Evolutionary conservation across 2,888 invertebrate species (phyloP).

Genomic region (Linyphia triangularis): DNA sequence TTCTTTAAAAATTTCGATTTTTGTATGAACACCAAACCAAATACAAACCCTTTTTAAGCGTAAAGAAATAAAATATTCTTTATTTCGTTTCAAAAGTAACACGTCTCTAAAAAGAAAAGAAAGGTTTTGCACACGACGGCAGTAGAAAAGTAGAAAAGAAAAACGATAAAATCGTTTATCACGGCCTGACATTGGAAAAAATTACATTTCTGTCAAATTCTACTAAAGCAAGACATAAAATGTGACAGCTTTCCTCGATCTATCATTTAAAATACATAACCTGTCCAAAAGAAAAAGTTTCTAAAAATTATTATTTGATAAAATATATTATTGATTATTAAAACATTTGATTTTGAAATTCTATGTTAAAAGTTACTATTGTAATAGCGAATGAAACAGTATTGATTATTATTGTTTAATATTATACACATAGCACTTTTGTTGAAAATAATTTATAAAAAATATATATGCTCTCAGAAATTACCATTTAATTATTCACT

Average conservation of each 20-base stretch:
- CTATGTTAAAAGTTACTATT: too few species aligned
- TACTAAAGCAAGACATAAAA: constrained; percentile 43
- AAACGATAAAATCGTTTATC: constrained; percentile 72
- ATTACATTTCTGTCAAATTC: constrained; percentile 61
- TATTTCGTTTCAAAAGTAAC: constrained; percentile 37
- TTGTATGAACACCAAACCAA: constrained; percentile 15
- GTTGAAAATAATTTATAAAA: too few species aligned
- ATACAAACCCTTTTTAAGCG: constrained; percentile 26
- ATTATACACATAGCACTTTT: too few species aligned
- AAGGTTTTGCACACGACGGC: constrained; percentile 15
- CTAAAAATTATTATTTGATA: neutral
- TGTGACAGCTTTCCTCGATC: constrained; percentile 39
- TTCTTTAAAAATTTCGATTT: constrained; percentile 20
- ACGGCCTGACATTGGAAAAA: constrained; percentile 47
- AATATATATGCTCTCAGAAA: too few species aligned
- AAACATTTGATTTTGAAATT: too few species aligned
- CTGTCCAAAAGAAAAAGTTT: neutral
- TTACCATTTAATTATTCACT: too few species aligned
- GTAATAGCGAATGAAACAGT: too few species aligned
- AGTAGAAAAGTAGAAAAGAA: neutral
- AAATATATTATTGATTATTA: neutral
- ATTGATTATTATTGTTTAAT: too few species aligned
- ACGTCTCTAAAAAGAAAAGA: constrained; percentile 2
- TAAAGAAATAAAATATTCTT: constrained; percentile 16
- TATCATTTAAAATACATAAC: constrained; percentile 48